Evolutionary conservation across 2,797 vertebrate species (phyloP), one percentile per base, ranked within the genome.

Genomic region (Tarsius wallacei): DNA sequence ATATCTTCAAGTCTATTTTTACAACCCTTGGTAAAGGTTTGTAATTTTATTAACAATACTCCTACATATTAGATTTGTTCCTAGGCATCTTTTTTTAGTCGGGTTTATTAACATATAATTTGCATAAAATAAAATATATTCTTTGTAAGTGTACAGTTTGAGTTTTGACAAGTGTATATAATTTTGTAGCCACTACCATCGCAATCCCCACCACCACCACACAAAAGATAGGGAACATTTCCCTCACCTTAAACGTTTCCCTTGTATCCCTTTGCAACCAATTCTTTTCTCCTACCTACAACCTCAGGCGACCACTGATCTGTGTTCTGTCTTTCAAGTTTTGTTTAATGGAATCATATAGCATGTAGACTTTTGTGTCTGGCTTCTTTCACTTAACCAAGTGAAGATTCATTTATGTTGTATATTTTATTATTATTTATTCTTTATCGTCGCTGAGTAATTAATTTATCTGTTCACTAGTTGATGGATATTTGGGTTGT

Each of bases 81-180:
- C 31, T 84, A 63, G 24, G 7, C 42, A 81, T 26, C 42, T 66
- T 85, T 85, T 93, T 84, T 76, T 42, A 74, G 19, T 91, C 31
- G 55, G 22, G 28, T 81, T 96, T 91, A 81, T 68, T 94, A 73
- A 77, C 16, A 71, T 81, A 64, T 57, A 90, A 57, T 68, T 85
- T 83, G 51, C 53, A 70, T 91, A 49, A 78, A 82, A 73, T 55
- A 77, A 89, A 92, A 63, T 71, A 73, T 83, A 33, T 24, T 17
- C 28, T 83, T 93, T 84, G 57, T 77, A 64, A 73, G 14, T 90
- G 49, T 66, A 71, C 12, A 68, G 55, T 80, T 94, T 33, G 21
- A 84, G n/a, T n/a, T 83, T 81, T 64, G 13, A 22, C 31, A 88
- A n/a, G 55, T 84, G 49, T 51, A 14, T 84, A 19, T 81, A 12